Base-by-base conservation (phyloP, 2,797 vertebrate species). In the Siniperca scherzeri region DNA sequence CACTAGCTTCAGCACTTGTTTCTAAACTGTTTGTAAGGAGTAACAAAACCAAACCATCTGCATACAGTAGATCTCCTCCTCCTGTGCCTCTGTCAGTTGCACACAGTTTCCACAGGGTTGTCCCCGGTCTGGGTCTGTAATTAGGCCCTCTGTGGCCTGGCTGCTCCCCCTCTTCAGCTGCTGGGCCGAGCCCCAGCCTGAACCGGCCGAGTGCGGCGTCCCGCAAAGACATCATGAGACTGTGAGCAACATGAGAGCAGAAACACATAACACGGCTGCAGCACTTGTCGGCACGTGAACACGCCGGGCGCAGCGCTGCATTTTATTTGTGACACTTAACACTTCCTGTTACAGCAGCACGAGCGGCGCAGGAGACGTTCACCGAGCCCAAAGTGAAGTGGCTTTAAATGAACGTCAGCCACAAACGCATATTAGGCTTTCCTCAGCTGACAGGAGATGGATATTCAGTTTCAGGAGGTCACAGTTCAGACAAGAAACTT, bases 101-200 rank as follows among this genome's bases (percentile, higher is more conserved):
- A 52, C 93, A 92, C 81, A 92, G 86, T 94, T 94, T 94, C 94
- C 94, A 94, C 88, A 86, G 90, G 91, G 84, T 72, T 91, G 89
- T 93, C 92, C 83, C 88, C 52, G 11, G 44, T 46, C 61, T 11
- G 59, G 78, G 57, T 89, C 92, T 95, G 94, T 95, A 94, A 95
- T 96, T 95, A 93, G 71, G 46, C 50, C 78, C 79, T 87, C 86
- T 93, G 93, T 78, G 94, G 94, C 89, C 87, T 84, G 89, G 91
- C 90, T 40, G 88, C 92, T 82, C 56, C 88, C 70, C 76, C 14
- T 75, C 84, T 77, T 27, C 82, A 85, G 88, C 88, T 80, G 87
- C 88, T 14, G 89, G 70, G 81, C 85, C 69, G 36, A 65, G 84
- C 69, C 82, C 83, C 76, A 16, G 81, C 74, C 87, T 48, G 83